Evolutionary conservation across 2,888 invertebrate species (phyloP).

Genomic region (Tetropium fuscum): DNA sequence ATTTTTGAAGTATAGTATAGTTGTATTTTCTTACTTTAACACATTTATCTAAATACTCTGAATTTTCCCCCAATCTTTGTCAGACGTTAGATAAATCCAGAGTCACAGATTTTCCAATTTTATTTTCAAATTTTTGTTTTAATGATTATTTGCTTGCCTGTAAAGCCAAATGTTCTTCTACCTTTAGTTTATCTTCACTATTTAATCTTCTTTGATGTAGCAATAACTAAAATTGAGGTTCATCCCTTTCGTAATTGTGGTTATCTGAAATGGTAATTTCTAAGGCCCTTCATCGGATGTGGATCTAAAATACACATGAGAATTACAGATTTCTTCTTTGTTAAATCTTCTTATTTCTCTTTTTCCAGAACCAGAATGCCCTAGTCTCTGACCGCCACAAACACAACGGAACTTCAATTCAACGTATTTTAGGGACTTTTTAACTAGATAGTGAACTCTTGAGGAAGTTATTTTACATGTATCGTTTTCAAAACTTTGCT

Average conservation of each 20-base stretch:
- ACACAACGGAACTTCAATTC: not conserved
- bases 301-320: too few relatives aligned
- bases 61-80: not conserved
- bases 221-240: not conserved
- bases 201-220: not conserved
- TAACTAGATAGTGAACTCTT: not conserved
- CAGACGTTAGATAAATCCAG: not conserved
- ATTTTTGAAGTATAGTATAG: too few relatives aligned
- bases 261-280: not conserved
- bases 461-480: not conserved
- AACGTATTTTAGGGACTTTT: not conserved
- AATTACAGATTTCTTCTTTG: too few relatives aligned
- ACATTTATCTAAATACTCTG: not conserved
- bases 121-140: not conserved
- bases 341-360: not conserved
- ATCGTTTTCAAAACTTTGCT: not conserved
- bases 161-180: not conserved
- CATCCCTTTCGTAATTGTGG: not conserved
- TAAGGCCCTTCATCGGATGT: not conserved
- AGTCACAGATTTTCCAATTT: conserved; percentile 2
- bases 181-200: not conserved
- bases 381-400: not conserved
- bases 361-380: not conserved
- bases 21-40: not conserved
- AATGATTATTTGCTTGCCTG: not conserved